phyloP scores from a whole-genome alignment of 2,113 vertebrate genomes.

The Corydoras sp. region DNA sequence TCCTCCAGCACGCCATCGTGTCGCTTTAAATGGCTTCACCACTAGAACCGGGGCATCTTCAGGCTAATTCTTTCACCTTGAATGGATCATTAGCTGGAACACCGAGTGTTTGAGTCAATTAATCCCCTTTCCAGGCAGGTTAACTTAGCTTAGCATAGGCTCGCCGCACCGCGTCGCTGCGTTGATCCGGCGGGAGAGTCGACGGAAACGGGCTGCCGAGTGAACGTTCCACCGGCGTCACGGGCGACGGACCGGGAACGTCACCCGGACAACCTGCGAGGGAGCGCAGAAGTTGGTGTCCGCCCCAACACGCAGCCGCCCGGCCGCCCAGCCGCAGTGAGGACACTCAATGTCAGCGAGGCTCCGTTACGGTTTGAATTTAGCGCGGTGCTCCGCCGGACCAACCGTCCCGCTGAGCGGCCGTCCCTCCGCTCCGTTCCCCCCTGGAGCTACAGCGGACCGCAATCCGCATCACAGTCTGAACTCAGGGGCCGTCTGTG shows the following conservation, averaged over 20 bases:
- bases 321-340: background rate
- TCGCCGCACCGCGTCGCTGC: too few relatives aligned
- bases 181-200: too few relatives aligned
- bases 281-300: too few relatives aligned
- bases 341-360: slow-evolving; percentile 10
- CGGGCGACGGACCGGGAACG: too few relatives aligned
- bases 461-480: too few relatives aligned
- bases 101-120: background rate
- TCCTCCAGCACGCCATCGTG: background rate
- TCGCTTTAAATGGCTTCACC: background rate
- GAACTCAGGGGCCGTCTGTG: too few relatives aligned
- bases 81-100: background rate
- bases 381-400: slow-evolving; percentile 3
- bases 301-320: too few relatives aligned
- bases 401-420: background rate
- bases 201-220: too few relatives aligned
- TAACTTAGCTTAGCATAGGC: background rate
- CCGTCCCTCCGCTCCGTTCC: background rate
- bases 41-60: background rate
- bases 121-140: slow-evolving; percentile 5
- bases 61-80: background rate
- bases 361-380: slow-evolving; percentile 10
- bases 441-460: background rate
- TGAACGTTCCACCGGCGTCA: too few relatives aligned
- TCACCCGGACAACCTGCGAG: too few relatives aligned